Percentiles rank a stretch among this genome's conserved stretches.
Evolutionary conservation across 2,113 vertebrate genomes (phyloP).

Genomic region (Callipepla californica): DNA sequence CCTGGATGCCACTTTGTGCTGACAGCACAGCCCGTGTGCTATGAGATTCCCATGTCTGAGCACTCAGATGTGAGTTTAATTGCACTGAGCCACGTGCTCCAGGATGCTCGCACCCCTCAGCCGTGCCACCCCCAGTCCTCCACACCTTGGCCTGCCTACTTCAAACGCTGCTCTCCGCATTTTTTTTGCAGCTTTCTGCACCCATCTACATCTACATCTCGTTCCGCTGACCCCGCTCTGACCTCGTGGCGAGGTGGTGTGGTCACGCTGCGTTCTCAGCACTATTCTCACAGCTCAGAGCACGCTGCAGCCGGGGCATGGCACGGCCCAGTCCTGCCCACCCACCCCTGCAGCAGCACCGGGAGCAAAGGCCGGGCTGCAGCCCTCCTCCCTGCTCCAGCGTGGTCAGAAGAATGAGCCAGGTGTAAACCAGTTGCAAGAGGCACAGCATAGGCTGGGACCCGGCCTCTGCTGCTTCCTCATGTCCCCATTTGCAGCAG

Average conservation of each 20-base stretch:
- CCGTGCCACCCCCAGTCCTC: background rate
- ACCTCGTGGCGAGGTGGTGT: background rate
- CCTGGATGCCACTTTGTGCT: background rate
- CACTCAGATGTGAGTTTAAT: background rate
- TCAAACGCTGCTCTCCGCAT: background rate
- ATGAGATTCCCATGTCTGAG: background rate
- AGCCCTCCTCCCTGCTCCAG: background rate
- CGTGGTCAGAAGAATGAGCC: background rate
- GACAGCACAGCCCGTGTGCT: background rate
- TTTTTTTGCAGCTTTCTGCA: background rate
- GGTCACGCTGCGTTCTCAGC: background rate
- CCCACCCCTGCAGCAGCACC: background rate
- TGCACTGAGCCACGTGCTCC: background rate
- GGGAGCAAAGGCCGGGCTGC: background rate
- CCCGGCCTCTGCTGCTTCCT: background rate
- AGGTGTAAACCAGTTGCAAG: background rate
- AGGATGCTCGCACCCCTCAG: background rate
- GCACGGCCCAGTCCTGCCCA: background rate
- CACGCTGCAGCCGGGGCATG: too few species aligned
- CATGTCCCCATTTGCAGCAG: background rate
- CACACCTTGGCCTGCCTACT: background rate
- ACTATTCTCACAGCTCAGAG: background rate
- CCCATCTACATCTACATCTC: background rate
- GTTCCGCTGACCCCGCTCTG: constrained; percentile 2
- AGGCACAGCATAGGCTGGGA: accelerated